Evolutionary conservation across 2,797 vertebrate genomes (phyloP).

Genomic region (Acanthurus tractus): DNA sequence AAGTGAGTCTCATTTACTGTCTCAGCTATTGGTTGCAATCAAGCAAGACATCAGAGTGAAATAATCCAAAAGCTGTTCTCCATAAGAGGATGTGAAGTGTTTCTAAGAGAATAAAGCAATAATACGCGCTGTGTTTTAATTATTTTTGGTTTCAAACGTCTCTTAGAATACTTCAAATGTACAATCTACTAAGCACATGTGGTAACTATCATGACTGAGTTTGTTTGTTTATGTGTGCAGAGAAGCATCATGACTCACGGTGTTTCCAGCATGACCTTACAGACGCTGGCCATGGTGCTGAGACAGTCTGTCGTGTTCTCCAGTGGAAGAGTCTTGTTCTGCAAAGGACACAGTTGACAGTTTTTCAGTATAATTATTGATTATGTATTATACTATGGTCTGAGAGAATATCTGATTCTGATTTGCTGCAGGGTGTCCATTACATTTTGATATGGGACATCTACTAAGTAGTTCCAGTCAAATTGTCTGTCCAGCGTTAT

Average conservation of each 20-base stretch:
- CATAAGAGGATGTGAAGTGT: neutral
- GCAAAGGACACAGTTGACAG: neutral
- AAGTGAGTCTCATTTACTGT: neutral
- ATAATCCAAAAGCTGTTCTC: neutral
- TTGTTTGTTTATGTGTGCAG: conserved; percentile 11
- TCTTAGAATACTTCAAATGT: neutral
- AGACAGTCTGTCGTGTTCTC: conserved; percentile 99
- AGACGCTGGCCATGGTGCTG: conserved; percentile 98
- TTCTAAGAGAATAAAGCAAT: neutral
- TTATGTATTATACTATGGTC: no score
- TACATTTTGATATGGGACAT: no score
- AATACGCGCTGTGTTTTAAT: neutral
- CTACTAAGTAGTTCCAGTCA: no score
- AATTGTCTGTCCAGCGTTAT: no score
- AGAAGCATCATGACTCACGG: conserved; percentile 88
- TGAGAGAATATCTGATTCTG: no score
- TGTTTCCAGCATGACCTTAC: conserved; percentile 99
- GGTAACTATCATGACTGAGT: conserved; percentile 15
- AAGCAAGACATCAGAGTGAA: neutral
- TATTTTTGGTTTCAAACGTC: neutral
- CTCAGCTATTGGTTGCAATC: neutral
- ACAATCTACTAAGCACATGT: neutral
- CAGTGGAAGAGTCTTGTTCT: conserved; percentile 98
- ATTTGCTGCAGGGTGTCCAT: no score
- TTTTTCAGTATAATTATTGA: no score